Conservation (phyloP, 2,888 invertebrate genomes). For the Drosophila prostipennis region DNA sequence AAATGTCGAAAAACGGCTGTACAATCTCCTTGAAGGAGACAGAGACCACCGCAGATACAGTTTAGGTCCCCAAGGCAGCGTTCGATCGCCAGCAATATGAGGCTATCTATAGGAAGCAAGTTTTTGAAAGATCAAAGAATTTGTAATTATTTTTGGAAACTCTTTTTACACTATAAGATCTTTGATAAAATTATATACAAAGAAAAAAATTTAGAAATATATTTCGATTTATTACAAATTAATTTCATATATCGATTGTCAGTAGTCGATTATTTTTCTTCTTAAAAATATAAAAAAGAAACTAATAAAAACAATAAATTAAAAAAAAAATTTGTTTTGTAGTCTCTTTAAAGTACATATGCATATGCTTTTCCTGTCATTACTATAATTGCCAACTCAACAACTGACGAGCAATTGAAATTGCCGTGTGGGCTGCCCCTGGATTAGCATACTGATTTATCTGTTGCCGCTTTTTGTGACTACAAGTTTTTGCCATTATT, state of each 20-base stretch:
- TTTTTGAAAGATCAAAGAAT: not conserved
- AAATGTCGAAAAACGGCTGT: constrained; percentile 68
- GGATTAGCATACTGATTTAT: constrained; percentile 31
- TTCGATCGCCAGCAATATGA: not conserved
- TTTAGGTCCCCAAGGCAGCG: constrained; percentile 8
- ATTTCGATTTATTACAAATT: not conserved
- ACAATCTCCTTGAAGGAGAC: constrained; percentile 62
- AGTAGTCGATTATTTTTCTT: not conserved
- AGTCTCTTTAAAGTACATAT: not conserved
- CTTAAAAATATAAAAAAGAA: no score
- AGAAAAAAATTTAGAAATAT: no score
- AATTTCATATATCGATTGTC: not conserved
- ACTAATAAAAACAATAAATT: not conserved
- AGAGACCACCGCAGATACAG: constrained; percentile 24
- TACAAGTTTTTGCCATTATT: constrained; percentile 12
- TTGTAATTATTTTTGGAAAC: no score
- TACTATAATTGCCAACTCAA: constrained; percentile 23
- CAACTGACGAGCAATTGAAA: constrained; percentile 1
- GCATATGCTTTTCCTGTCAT: constrained; percentile 26
- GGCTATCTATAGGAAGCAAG: constrained; percentile 2
- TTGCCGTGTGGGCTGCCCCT: constrained; percentile 14
- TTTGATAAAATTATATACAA: no score
- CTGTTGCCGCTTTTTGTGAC: constrained; percentile 18
- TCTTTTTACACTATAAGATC: no score
- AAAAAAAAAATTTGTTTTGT: no score